Evolutionary conservation across 2,797 vertebrate genomes (phyloP), one percentile per base, ranked within the genome.

Genomic region (Anolis apletophallus): DNA sequence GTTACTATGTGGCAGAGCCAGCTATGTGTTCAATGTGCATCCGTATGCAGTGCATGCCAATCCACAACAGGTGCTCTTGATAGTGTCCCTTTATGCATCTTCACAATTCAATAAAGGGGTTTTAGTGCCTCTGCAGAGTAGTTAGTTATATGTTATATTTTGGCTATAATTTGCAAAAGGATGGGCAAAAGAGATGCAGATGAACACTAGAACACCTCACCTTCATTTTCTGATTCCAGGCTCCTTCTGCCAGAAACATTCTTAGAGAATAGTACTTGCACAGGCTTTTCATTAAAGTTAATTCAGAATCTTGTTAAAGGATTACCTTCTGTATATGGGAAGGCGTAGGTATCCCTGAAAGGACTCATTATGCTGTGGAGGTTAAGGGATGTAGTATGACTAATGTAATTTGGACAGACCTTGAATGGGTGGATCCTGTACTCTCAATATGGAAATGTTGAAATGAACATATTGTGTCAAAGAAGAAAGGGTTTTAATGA

Each of bases 361-460:
- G 52, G 1, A 16, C 13, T 2, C 34, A n/a, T 55, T 10, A 36
- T 36, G 40, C 54, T 55, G 36, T 11, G 46, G 36, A 46, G 40
- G 21, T 55, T 17, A 32, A 14, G 14, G 29, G 13, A 75, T 19
- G 52, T 40, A 8, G 8, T 54, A 76, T 19, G 36, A 3, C 36
- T 26, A 73, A 46, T 12, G 10, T 73, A 40, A 74, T 74, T 46
- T 57, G 61, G 26, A 29, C 61, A 64, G 57, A 19, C 57, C 17
- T 5, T 57, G 57, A 64, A 64, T 64, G 59, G 8, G 23, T 64
- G 26, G 61, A 29, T 64, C 61, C 23, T 50, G 64, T 86, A 57
- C 34, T 29, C 23, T 88, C 81, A 88, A 87, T 29, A 81, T 57
- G 40, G 54, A 72, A 82, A 82, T 52, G 71, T 46, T 55, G 36